Evolutionary conservation across 2,797 vertebrate species (phyloP).

Genomic region (Myotis vivesi): DNA sequence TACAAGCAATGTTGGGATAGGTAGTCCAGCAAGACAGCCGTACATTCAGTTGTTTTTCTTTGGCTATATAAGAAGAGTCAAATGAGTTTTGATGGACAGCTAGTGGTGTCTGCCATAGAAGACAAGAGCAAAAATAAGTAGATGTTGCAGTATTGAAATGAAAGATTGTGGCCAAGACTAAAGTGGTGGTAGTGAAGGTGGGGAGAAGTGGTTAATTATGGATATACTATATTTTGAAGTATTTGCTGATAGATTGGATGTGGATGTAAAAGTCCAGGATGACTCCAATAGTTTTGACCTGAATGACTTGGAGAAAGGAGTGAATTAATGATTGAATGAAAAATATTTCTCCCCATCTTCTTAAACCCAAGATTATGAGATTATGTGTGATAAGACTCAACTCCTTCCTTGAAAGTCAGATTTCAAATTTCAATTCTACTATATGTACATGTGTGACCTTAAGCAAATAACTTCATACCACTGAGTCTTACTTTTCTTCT

Average conservation of each 20-base stretch:
- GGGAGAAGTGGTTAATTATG: background rate
- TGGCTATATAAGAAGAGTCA: background rate
- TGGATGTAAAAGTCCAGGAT: background rate
- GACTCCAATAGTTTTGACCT: background rate
- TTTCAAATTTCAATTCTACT: conserved; percentile 19
- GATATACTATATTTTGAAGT: background rate
- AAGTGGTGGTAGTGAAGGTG: background rate
- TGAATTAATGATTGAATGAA: background rate
- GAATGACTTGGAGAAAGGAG: background rate
- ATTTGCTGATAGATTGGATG: background rate
- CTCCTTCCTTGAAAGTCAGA: background rate
- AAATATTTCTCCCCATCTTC: background rate
- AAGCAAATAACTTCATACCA: conserved; percentile 34
- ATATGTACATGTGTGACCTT: background rate
- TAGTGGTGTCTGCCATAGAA: background rate
- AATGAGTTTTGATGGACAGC: conserved; percentile 5
- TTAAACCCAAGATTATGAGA: background rate
- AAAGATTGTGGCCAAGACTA: background rate
- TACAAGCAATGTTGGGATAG: background rate
- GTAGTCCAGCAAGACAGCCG: background rate
- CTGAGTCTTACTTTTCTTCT: background rate
- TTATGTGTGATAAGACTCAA: background rate
- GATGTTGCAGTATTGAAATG: background rate
- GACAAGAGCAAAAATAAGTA: background rate
- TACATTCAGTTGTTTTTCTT: background rate